Percentiles rank a stretch among this genome's conserved stretches.
phyloP scores from a whole-genome alignment of 1,140 invertebrate genomes.

The Neodiprion lecontei region DNA sequence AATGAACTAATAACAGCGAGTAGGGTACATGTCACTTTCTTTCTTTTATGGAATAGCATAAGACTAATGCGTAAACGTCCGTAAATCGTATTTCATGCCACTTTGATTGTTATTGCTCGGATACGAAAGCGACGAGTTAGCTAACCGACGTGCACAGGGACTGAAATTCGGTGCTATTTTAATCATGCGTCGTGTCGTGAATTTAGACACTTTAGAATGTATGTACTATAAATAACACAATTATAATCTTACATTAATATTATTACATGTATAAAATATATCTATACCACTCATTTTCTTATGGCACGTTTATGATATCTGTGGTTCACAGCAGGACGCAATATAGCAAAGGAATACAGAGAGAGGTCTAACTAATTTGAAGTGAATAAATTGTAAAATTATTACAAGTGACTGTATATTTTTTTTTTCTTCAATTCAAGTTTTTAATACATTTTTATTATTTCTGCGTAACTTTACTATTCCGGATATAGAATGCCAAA shows the following conservation, averaged over 20 bases:
- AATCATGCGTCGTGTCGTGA: slow-evolving; percentile 54
- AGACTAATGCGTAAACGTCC: background rate
- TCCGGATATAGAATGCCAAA: too few species aligned
- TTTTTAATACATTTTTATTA: too few species aligned
- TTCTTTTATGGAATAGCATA: too few species aligned
- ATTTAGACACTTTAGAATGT: slow-evolving; percentile 56
- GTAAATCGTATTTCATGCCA: too few species aligned
- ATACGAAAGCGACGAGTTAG: background rate
- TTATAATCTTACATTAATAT: slow-evolving; percentile 57
- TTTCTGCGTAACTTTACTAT: too few species aligned
- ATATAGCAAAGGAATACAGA: slow-evolving; percentile 35
- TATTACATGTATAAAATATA: slow-evolving; percentile 58
- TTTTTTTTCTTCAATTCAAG: too few species aligned
- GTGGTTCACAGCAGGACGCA: slow-evolving; percentile 39
- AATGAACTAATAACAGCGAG: too few species aligned
- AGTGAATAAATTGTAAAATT: slow-evolving; percentile 50
- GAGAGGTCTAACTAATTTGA: slow-evolving; percentile 39
- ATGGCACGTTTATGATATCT: slow-evolving; percentile 58
- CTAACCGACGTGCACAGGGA: slow-evolving; percentile 41
- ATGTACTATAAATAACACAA: slow-evolving; percentile 58
- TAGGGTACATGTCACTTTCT: too few species aligned
- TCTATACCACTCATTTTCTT: slow-evolving; percentile 59
- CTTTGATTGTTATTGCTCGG: too few species aligned
- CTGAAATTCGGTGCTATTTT: slow-evolving; percentile 56
- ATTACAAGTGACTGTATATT: slow-evolving; percentile 18